Percentiles rank a stretch among this genome's conserved stretches.
Conservation (phyloP, 2,888 invertebrate genomes). For the Fragum fragum region DNA sequence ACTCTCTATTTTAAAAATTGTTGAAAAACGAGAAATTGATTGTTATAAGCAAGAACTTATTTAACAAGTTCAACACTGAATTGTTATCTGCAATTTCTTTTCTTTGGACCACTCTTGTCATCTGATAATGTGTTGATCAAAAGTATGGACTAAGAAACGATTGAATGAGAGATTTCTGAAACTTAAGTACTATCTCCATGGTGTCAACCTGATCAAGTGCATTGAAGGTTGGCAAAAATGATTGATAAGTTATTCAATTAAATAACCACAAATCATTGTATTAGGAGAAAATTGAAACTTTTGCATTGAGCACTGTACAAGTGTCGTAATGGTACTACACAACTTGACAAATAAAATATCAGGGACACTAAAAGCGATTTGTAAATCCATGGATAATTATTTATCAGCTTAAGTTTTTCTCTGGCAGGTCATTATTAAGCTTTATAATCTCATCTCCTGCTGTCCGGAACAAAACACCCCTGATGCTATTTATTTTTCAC, state of each 20-base stretch:
- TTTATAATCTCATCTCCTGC: conserved; percentile 57
- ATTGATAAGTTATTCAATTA: conserved; percentile 19
- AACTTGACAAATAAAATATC: neutral
- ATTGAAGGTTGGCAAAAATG: neutral
- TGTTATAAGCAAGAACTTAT: no score
- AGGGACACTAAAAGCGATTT: conserved; percentile 16
- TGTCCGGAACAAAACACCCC: conserved; percentile 41
- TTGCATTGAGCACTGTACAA: conserved; percentile 6
- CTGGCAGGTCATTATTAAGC: conserved; percentile 66
- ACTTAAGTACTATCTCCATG: no score
- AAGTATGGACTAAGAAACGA: no score
- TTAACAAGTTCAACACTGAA: no score
- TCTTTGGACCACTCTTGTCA: no score
- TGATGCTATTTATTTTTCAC: conserved; percentile 58
- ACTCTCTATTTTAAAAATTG: no score
- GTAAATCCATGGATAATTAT: conserved; percentile 40
- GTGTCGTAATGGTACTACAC: conserved; percentile 13
- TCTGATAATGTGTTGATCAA: no score
- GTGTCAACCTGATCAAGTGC: neutral
- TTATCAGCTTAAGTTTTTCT: conserved; percentile 58
- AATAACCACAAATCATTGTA: neutral
- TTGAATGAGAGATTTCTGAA: no score
- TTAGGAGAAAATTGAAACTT: conserved; percentile 7
- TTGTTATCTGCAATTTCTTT: no score
- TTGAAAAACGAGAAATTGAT: no score